A percentile compares a stretch with the other conserved stretches of the same genome.
Conservation (phyloP, 2,888 invertebrate genomes). For the Ichneumon xanthorius region DNA sequence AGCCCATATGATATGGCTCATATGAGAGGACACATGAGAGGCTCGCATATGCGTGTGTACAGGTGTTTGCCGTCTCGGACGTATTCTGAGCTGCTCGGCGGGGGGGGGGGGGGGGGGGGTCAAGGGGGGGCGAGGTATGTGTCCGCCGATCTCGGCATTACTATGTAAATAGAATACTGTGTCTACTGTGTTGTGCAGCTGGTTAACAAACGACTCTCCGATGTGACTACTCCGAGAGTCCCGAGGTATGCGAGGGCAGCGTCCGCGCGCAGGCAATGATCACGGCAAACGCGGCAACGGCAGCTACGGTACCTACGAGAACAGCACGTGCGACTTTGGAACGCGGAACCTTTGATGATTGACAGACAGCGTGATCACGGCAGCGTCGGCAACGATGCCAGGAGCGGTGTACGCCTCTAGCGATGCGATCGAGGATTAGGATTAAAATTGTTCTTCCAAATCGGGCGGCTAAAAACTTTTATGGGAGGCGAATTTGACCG, state of each 20-base stretch:
- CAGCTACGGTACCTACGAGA: slow-evolving; percentile 37
- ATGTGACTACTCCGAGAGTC: slow-evolving; percentile 65
- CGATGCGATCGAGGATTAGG: slow-evolving; percentile 44
- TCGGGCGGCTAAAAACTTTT: neutral
- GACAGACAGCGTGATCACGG: slow-evolving; percentile 56
- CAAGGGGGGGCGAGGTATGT: slow-evolving; percentile 30
- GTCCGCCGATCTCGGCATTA: slow-evolving; percentile 61
- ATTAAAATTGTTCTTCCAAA: slow-evolving; percentile 44
- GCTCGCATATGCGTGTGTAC: neutral
- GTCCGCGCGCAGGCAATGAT: slow-evolving; percentile 26
- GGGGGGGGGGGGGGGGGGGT: neutral
- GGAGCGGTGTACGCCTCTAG: neutral
- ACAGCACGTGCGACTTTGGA: slow-evolving; percentile 63
- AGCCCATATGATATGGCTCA: slow-evolving; percentile 13
- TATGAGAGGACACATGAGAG: neutral
- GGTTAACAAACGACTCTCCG: slow-evolving; percentile 68
- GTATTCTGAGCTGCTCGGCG: slow-evolving; percentile 35
- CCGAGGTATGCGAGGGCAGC: slow-evolving; percentile 62
- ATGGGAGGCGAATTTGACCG: neutral
- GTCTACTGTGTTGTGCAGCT: slow-evolving; percentile 64
- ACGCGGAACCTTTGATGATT: slow-evolving; percentile 69
- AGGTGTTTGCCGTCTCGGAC: neutral
- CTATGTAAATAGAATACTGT: slow-evolving; percentile 67
- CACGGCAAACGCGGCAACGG: slow-evolving; percentile 16
- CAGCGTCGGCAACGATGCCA: slow-evolving; percentile 17